Conservation (phyloP, 2,888 invertebrate genomes). For the Noctua fimbriata region DNA sequence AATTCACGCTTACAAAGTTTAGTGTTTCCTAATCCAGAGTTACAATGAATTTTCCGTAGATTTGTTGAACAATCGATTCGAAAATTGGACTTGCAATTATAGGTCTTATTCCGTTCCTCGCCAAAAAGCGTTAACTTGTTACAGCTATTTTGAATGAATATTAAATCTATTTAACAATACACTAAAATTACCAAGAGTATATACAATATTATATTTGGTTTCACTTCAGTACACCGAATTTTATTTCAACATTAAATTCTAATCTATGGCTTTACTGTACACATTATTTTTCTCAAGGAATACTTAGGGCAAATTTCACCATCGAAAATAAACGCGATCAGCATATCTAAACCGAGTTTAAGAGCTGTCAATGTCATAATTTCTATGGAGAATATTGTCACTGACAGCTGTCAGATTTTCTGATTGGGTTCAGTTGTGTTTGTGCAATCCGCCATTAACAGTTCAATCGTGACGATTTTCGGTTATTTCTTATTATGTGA, state of each 20-base stretch:
- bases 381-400: not conserved
- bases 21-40: slow-evolving; percentile 1
- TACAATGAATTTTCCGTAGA: not conserved
- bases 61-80: slow-evolving; percentile 1
- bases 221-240: slow-evolving; percentile 70
- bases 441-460: not conserved
- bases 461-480: not conserved
- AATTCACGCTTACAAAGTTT: slow-evolving; percentile 34
- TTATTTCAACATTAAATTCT: slow-evolving; percentile 40
- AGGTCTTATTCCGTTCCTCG: slow-evolving; percentile 5
- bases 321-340: not conserved
- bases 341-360: not conserved
- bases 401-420: not conserved
- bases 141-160: slow-evolving; percentile 21
- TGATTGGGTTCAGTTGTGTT: not conserved
- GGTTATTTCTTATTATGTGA: too few species aligned
- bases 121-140: slow-evolving; percentile 26
- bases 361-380: not conserved
- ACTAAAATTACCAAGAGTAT: slow-evolving; percentile 62
- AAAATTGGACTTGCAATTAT: not conserved
- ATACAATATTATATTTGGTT: slow-evolving; percentile 69
- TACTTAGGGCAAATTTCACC: not conserved
- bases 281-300: slow-evolving; percentile 25
- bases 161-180: slow-evolving; percentile 47
- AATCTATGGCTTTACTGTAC: slow-evolving; percentile 39